phyloP scores from a whole-genome alignment of 2,888 invertebrate species.

The Paralinhomoeus sp. region DNA sequence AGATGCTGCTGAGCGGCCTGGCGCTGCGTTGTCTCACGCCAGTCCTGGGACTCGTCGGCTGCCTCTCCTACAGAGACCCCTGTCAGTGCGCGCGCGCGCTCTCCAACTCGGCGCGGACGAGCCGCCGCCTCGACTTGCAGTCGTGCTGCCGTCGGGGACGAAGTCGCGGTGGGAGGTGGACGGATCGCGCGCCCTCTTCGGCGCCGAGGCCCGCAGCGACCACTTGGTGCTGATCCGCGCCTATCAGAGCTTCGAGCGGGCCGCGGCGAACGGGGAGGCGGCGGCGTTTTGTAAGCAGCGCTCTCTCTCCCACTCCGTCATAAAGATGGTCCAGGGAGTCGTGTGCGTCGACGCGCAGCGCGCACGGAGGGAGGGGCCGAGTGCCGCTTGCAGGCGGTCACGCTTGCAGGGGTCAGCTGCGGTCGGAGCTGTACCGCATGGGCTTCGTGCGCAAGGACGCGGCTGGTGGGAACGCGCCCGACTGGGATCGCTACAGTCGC shows the following conservation, averaged over 20 bases:
- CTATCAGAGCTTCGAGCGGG: too few relatives aligned
- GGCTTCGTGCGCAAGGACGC: conserved; percentile 9
- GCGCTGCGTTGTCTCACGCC: conserved; percentile 79
- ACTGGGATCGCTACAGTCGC: conserved; percentile 51
- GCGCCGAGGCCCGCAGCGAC: conserved; percentile 57
- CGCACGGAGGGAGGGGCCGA: too few relatives aligned
- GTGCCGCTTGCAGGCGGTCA: too few relatives aligned
- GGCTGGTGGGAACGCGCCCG: too few relatives aligned
- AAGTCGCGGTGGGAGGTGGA: conserved; percentile 40
- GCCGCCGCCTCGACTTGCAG: too few relatives aligned
- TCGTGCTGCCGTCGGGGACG: conserved; percentile 43
- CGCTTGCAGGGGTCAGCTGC: conserved; percentile 12
- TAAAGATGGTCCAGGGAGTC: conserved; percentile 71
- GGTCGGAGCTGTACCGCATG: conserved; percentile 16
- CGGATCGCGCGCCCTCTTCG: conserved; percentile 44
- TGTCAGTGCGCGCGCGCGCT: too few relatives aligned
- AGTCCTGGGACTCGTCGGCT: conserved; percentile 64
- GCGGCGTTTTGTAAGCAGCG: conserved; percentile 41
- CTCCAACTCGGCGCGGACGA: too few relatives aligned
- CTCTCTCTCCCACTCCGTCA: conserved; percentile 51
- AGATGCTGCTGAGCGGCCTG: conserved; percentile 67
- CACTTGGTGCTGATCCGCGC: conserved; percentile 54
- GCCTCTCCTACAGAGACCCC: conserved; percentile 47
- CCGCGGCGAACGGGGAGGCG: too few relatives aligned
- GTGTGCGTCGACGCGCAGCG: too few relatives aligned